phyloP scores from a whole-genome alignment of 1,140 invertebrate species.

The Orius laevigatus region DNA sequence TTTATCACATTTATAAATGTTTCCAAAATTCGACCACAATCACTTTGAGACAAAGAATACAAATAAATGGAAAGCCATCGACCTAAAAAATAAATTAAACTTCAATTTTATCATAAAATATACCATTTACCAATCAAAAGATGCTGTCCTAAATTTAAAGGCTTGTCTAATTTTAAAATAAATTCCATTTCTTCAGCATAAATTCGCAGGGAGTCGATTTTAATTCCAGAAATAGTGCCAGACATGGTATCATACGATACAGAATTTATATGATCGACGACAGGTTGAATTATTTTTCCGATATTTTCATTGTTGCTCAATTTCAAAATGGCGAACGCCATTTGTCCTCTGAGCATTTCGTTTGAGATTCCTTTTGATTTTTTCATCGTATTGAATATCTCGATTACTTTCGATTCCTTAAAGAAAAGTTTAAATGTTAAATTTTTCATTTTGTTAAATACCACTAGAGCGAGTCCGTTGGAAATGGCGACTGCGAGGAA shows the following conservation, averaged over 20 bases:
- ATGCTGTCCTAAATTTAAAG: conserved; percentile 26
- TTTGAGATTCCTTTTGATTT: conserved; percentile 20
- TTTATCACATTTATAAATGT: no score
- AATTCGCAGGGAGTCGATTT: conserved; percentile 26
- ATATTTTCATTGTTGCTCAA: conserved; percentile 24
- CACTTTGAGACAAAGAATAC: neutral
- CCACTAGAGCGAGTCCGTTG: conserved; percentile 28
- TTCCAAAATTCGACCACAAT: no score
- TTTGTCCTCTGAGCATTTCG: conserved; percentile 28
- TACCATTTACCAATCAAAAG: conserved; percentile 24
- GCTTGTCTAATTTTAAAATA: conserved; percentile 24
- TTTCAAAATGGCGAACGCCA: conserved; percentile 26
- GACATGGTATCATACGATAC: neutral
- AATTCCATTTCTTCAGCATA: conserved; percentile 27
- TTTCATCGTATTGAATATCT: conserved; percentile 19
- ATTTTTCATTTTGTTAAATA: no score
- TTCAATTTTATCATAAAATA: neutral
- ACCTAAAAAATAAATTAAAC: neutral
- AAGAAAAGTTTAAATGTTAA: conserved; percentile 20
- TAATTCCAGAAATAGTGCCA: no score
- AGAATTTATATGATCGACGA: conserved; percentile 21
- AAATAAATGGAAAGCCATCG: neutral
- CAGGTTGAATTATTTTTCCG: conserved; percentile 20
- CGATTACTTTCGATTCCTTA: conserved; percentile 25
- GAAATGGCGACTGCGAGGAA: conserved; percentile 31